phyloP scores from a whole-genome alignment of 2,888 invertebrate genomes.

The Anagyrus pseudococci region DNA sequence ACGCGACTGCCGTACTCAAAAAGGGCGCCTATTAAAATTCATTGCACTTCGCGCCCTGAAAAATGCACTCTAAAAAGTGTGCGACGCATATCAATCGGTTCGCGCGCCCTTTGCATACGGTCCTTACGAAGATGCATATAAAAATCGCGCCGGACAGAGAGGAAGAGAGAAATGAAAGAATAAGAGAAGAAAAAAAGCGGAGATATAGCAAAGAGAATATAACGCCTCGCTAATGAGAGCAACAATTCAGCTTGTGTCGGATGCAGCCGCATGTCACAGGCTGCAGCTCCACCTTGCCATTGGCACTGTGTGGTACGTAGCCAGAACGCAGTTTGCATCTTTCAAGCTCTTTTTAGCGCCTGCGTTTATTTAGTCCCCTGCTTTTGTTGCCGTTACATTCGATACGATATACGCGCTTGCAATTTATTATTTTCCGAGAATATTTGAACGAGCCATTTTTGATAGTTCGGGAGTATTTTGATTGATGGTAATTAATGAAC shows the following conservation, averaged over 20 bases:
- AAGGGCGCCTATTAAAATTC: slow-evolving; percentile 53
- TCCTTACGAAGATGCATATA: slow-evolving; percentile 7
- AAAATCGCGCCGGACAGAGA: slow-evolving; percentile 29
- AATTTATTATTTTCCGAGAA: too few species aligned
- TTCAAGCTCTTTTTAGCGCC: background rate
- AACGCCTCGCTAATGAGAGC: slow-evolving; percentile 56
- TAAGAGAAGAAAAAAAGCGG: slow-evolving; percentile 36
- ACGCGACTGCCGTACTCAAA: slow-evolving; percentile 24
- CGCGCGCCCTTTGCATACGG: slow-evolving; percentile 36
- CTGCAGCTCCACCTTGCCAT: too few species aligned
- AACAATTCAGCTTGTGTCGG: slow-evolving; percentile 57
- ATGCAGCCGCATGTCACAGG: too few species aligned
- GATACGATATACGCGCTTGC: too few species aligned
- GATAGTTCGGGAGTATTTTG: too few species aligned
- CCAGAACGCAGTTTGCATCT: too few species aligned
- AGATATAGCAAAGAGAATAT: too few species aligned
- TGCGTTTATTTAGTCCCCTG: too few species aligned
- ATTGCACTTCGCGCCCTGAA: slow-evolving; percentile 55
- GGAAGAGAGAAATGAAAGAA: slow-evolving; percentile 35
- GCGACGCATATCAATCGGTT: slow-evolving; percentile 57
- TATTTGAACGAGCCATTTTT: too few species aligned
- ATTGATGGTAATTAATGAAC: too few species aligned
- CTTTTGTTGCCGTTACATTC: too few species aligned
- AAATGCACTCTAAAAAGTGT: slow-evolving; percentile 53
- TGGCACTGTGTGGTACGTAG: too few species aligned